These are phyloP conservation scores for Fulica atra DNA, from an alignment of 2,113 vertebrate species.

Conservation along the genomic window DNA sequence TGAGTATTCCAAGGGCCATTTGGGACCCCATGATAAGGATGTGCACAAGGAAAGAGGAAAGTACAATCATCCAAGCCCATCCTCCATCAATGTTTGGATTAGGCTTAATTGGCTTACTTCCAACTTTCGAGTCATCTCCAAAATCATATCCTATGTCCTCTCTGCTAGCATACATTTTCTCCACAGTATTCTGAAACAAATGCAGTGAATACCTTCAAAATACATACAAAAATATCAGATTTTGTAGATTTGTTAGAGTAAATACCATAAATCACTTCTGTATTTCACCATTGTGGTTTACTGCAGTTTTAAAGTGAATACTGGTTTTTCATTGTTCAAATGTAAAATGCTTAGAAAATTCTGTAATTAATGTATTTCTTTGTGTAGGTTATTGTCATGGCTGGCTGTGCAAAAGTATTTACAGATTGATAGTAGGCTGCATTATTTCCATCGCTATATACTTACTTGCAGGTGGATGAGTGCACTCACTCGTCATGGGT, in stretches of 20 bases:
- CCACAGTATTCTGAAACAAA: conserved; percentile 63
- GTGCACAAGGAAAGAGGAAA: conserved; percentile 82
- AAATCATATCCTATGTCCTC: conserved; percentile 76
- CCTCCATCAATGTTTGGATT: conserved; percentile 77
- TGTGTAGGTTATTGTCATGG: neutral
- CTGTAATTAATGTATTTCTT: neutral
- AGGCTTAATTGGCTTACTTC: conserved; percentile 66
- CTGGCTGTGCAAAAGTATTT: neutral
- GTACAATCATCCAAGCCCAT: conserved; percentile 84
- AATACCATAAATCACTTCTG: neutral
- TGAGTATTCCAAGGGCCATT: conserved; percentile 84
- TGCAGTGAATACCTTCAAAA: neutral
- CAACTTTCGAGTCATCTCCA: conserved; percentile 70
- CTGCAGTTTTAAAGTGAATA: neutral
- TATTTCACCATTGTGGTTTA: neutral
- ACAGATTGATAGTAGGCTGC: neutral
- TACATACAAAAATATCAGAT: neutral
- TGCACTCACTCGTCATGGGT: conserved; percentile 33
- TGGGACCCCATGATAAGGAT: conserved; percentile 84
- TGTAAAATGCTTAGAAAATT: neutral
- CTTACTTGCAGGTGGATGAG: neutral
- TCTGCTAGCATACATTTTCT: conserved; percentile 76
- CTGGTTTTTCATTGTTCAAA: neutral
- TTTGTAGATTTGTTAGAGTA: neutral
- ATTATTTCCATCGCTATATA: neutral